Conservation (phyloP, 2,113 vertebrate genomes). For the Cryptomyrus ogoouensis region DNA sequence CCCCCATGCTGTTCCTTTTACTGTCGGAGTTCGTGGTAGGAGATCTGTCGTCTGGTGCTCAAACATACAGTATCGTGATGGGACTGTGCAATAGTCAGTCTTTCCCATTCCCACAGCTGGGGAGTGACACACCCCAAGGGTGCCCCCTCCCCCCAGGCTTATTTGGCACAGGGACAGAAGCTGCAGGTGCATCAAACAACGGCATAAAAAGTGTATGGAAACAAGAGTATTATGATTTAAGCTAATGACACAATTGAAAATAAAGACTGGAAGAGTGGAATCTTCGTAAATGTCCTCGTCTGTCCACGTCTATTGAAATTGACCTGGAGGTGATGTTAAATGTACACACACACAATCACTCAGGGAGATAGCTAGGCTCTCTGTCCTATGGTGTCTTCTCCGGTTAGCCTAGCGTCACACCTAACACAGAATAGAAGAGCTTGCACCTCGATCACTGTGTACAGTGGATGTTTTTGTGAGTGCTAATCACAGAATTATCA, state of each 20-base stretch:
- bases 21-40: conserved; percentile 26
- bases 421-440: conserved; percentile 59
- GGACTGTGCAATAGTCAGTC: conserved; percentile 62
- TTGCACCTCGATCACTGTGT: conserved; percentile 68
- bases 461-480: conserved; percentile 59
- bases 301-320: conserved; percentile 6
- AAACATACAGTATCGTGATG: conserved; percentile 43
- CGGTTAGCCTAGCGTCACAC: conserved; percentile 54
- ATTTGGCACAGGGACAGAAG: conserved; percentile 43
- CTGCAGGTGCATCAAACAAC: conserved; percentile 23
- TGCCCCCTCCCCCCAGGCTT: conserved; percentile 28
- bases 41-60: conserved; percentile 41
- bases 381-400: conserved; percentile 52
- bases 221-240: conserved; percentile 23
- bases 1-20: conserved; percentile 25
- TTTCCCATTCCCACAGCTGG: conserved; percentile 47
- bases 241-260: neutral
- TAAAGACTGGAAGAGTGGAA: conserved; percentile 44
- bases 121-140: conserved; percentile 32
- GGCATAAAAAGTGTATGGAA: conserved; percentile 24
- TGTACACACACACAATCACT: conserved; percentile 50
- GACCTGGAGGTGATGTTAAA: conserved; percentile 33
- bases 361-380: conserved; percentile 69
- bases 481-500: conserved; percentile 61
- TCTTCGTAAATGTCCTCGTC: conserved; percentile 30